Conservation (phyloP, 1,140 invertebrate species). For the Melipona quadrifasciata region DNA sequence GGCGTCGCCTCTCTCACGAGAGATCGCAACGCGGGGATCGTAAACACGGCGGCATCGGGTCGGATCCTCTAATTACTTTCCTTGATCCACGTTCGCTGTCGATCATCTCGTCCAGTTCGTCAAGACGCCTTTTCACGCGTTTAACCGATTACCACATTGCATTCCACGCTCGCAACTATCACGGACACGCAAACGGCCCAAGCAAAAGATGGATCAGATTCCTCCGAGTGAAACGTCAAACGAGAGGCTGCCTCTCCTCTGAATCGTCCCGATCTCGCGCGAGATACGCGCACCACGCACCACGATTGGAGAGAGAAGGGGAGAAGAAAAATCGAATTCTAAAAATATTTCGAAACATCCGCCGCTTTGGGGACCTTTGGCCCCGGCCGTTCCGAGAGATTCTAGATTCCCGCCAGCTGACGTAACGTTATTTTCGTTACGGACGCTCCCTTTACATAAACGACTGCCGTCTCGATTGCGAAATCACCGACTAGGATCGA, state of each 20-base stretch:
- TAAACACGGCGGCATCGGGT: conserved; percentile 9
- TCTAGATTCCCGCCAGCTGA: not conserved
- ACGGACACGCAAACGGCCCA: not conserved
- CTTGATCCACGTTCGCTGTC: conserved; percentile 11
- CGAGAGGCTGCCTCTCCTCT: too few species aligned
- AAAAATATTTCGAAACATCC: conserved; percentile 38
- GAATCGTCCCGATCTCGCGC: not conserved
- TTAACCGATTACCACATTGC: conserved; percentile 31
- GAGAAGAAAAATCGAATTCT: conserved; percentile 5
- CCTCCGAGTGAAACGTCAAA: conserved; percentile 3
- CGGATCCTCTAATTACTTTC: conserved; percentile 33
- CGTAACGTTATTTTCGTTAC: conserved; percentile 27
- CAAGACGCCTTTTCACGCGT: conserved; percentile 14
- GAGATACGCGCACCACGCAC: not conserved
- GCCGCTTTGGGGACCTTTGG: not conserved
- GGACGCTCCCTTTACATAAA: conserved; percentile 7
- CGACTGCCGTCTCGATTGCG: conserved; percentile 35
- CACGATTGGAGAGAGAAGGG: not conserved
- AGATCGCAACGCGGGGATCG: not conserved
- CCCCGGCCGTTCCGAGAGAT: not conserved
- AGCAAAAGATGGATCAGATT: conserved; percentile 18
- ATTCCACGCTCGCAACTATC: conserved; percentile 13
- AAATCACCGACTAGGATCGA: conserved; percentile 32
- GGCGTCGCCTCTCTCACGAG: not conserved
- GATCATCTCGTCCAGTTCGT: conserved; percentile 29